Evolutionary conservation across 2,113 vertebrate genomes (phyloP), one percentile per base, ranked within the genome.

Genomic region (Odontesthes bonariensis): DNA sequence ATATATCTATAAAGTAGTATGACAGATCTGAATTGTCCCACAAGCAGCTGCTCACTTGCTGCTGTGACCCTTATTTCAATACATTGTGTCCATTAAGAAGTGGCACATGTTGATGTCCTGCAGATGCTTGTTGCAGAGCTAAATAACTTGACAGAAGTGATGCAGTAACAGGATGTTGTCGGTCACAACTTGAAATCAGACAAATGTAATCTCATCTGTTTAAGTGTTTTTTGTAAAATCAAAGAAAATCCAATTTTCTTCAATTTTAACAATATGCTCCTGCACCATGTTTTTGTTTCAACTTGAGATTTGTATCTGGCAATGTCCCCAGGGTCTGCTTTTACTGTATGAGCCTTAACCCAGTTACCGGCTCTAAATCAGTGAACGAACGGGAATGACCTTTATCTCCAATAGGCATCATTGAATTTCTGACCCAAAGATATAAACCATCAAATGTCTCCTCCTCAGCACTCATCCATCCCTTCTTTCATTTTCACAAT

Each of bases 31-130:
- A 79, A 75, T 44, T 53, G 66, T 70, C 63, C 38, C 20, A n/a
- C 73, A 73, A 85, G 73, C 84, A 86, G 79, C 77, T 83, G 85
- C 78, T 82, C 27, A 59, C 66, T 16, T 68, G 65, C 49, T n/a
- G n/a, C n/a, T 44, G 11, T 71, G 84, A 87, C 81, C 64, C 71
- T 55, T 31, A 51, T 81, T 76, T 78, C 33, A 82, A 73, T 69
- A 67, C 75, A 60, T 44, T 69, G 44, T 38, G 64, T 69, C 78
- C 81, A 76, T 20, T 7, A 69, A 80, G 78, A 79, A 68, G 72
- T 54, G 67, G 52, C 54, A 60, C 62, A 22, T 80, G 73, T 72
- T 72, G 68, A 77, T 70, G 56, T 38, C 35, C 35, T 10, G 10
- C 35, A 8, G 35, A 38, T 59, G 33, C 66, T 73, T 60, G 40